Conservation (phyloP, 2,797 vertebrate species). For the Coilia nasus region DNA sequence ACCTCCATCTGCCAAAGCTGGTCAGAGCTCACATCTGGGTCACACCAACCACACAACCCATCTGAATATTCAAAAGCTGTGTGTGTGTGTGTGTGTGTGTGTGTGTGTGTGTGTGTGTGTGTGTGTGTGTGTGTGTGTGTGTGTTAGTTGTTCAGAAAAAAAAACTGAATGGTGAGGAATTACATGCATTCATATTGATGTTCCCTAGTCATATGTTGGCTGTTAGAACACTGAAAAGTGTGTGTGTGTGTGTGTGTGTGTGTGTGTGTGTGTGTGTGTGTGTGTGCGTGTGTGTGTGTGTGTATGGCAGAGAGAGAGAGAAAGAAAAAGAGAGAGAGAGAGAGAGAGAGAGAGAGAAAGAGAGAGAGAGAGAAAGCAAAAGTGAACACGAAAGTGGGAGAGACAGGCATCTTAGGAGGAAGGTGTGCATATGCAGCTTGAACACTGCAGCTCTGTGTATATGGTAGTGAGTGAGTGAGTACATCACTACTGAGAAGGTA, state of each 20-base stretch:
- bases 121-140: conserved; percentile 18
- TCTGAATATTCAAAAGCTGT: conserved; percentile 46
- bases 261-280: neutral
- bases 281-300: too few species aligned
- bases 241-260: too few species aligned
- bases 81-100: neutral
- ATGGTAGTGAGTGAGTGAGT: neutral
- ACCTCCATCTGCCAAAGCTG: conserved; percentile 55
- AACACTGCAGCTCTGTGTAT: neutral
- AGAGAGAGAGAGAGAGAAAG: neutral
- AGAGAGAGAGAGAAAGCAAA: too few species aligned
- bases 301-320: neutral
- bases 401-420: neutral
- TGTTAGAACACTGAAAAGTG: too few species aligned
- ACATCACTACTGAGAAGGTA: neutral
- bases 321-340: too few species aligned
- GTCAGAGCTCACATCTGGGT: conserved; percentile 51
- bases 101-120: neutral
- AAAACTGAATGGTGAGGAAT: too few species aligned
- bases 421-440: neutral
- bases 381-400: too few species aligned
- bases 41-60: conserved; percentile 40
- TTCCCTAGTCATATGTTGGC: too few species aligned
- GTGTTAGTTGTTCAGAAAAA: neutral
- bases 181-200: too few species aligned